Conservation (phyloP, 2,113 vertebrate genomes). For the Callorhinus ursinus region DNA sequence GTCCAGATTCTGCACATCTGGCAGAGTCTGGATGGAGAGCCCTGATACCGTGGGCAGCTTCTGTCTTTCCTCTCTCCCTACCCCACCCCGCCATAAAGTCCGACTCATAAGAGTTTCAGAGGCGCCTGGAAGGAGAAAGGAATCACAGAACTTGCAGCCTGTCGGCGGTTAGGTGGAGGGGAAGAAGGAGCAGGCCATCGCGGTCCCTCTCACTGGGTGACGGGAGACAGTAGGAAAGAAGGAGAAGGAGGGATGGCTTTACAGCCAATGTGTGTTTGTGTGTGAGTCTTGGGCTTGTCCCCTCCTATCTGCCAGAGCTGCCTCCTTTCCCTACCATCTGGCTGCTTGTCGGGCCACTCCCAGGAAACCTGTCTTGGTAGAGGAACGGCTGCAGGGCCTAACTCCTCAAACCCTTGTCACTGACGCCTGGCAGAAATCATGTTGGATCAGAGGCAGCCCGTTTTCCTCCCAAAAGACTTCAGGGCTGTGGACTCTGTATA, state of each 20-base stretch:
- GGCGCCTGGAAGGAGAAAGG: background rate
- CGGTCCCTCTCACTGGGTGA: background rate
- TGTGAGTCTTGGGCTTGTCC: background rate
- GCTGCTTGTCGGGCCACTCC: background rate
- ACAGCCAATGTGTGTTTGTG: fast-evolving
- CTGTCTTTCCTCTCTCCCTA: background rate
- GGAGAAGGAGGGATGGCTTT: background rate
- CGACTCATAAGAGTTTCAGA: background rate
- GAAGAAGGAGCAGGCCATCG: background rate
- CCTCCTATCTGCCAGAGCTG: background rate
- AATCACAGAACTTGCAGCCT: background rate
- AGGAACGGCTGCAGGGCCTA: background rate
- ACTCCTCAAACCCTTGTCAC: background rate
- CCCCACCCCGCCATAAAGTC: background rate
- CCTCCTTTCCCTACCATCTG: background rate
- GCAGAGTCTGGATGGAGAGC: too few relatives aligned
- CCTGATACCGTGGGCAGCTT: background rate
- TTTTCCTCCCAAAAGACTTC: background rate
- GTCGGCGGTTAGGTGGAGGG: background rate
- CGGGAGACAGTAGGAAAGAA: background rate
- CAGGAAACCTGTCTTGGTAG: background rate
- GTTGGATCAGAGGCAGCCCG: background rate
- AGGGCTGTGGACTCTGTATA: fast-evolving
- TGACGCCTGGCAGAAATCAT: background rate
- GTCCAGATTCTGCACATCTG: background rate